These are phyloP conservation scores for Aegotheles bennettii DNA, from an alignment of 2,113 vertebrate species.

Conservation along the genomic window DNA sequence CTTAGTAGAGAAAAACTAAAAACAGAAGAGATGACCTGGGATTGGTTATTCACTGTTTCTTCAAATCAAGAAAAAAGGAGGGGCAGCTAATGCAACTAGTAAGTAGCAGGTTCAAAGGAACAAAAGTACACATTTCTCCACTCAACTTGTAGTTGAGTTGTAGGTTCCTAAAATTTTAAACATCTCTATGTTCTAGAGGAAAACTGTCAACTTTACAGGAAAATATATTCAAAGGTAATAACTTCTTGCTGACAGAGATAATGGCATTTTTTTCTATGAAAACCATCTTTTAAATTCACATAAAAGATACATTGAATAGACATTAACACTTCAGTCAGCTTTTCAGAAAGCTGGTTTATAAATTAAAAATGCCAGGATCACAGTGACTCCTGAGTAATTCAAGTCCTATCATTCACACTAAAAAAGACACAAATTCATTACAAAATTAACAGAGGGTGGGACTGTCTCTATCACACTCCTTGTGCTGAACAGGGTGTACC, in stretches of 20 bases:
- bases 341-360: neutral
- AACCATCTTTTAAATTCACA: neutral
- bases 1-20: neutral
- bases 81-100: neutral
- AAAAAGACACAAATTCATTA: neutral
- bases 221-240: neutral
- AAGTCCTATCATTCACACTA: neutral
- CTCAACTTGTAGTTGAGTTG: neutral
- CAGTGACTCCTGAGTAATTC: neutral
- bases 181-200: neutral
- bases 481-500: neutral
- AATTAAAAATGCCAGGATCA: neutral
- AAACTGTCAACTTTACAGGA: neutral
- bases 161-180: neutral
- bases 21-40: neutral
- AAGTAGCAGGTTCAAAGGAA: neutral
- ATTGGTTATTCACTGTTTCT: neutral
- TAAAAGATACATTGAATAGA: neutral
- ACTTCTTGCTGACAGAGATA: neutral
- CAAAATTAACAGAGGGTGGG: neutral
- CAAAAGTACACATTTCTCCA: neutral
- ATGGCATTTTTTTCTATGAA: neutral
- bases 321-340: conserved; percentile 6
- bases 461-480: neutral
- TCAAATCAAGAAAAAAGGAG: neutral